Evolutionary conservation across 2,888 invertebrate species (phyloP).

Genomic region (Hoplodrina ambigua): DNA sequence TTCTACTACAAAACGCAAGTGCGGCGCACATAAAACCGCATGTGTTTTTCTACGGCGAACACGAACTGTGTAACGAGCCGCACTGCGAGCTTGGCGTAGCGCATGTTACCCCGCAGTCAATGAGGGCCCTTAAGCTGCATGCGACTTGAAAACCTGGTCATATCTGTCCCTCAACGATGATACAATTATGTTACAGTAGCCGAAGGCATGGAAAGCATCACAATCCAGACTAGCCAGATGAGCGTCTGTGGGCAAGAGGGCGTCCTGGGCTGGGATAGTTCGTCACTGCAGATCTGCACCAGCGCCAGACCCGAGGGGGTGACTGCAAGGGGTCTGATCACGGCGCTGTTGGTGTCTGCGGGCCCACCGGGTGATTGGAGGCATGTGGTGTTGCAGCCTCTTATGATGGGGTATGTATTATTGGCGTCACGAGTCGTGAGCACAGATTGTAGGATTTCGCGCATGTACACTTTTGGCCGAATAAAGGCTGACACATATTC

Average conservation of each 20-base stretch:
- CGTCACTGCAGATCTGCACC: conserved; percentile 68
- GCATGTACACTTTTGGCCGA: too few species aligned
- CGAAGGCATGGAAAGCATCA: conserved; percentile 72
- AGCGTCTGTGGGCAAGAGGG: conserved; percentile 72
- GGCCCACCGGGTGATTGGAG: conserved; percentile 71
- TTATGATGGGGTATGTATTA: conserved; percentile 76
- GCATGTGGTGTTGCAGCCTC: conserved; percentile 77
- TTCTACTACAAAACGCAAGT: too few species aligned
- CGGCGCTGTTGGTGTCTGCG: conserved; percentile 70
- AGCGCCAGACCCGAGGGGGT: conserved; percentile 74
- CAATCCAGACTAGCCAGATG: conserved; percentile 76
- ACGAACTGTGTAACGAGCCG: too few species aligned
- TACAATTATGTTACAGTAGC: conserved; percentile 61
- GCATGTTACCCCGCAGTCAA: too few species aligned
- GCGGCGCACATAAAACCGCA: too few species aligned
- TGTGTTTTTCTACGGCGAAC: too few species aligned
- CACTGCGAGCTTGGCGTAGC: too few species aligned
- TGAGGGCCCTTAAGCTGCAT: too few species aligned
- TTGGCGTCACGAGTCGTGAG: too few species aligned
- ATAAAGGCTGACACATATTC: too few species aligned
- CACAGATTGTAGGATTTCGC: too few species aligned
- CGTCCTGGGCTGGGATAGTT: conserved; percentile 71
- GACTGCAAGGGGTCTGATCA: conserved; percentile 66
- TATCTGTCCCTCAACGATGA: not conserved
- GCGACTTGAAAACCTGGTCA: too few species aligned